phyloP scores from a whole-genome alignment of 35 echinoderm and acorn worm species.

The Acanthaster planci region DNA sequence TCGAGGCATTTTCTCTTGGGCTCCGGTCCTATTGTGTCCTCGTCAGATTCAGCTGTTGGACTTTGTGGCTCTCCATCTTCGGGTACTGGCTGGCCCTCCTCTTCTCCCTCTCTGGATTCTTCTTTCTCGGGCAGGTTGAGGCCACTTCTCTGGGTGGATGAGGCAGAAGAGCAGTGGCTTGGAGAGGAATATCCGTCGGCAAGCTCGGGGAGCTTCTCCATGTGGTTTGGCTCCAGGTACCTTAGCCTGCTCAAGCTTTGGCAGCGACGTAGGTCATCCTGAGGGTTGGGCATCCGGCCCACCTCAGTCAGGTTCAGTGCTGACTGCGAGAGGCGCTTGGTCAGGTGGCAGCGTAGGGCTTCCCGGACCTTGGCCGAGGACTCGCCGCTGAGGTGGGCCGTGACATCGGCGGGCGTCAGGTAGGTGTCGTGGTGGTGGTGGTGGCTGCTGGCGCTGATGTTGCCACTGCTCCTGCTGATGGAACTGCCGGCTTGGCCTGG shows the following conservation, averaged over 20 bases:
- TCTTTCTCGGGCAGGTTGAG: not conserved
- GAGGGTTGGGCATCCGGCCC: slow-evolving; percentile 24
- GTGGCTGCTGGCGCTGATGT: slow-evolving; percentile 20
- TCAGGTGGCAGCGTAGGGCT: slow-evolving; percentile 86
- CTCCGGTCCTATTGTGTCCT: not conserved
- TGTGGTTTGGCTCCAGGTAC: slow-evolving; percentile 16
- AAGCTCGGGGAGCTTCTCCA: slow-evolving; percentile 16
- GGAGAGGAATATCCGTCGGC: slow-evolving; percentile 6
- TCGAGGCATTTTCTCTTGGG: not conserved
- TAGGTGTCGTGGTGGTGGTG: not conserved
- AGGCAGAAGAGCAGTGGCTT: not conserved
- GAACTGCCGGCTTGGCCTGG: not conserved
- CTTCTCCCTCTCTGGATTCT: not conserved
- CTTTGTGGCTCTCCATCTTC: not conserved
- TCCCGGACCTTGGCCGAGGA: slow-evolving; percentile 81
- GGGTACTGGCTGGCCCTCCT: not conserved
- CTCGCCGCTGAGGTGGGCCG: slow-evolving; percentile 38
- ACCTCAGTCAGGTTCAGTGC: slow-evolving; percentile 88
- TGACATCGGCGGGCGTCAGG: not conserved
- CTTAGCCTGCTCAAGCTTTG: slow-evolving; percentile 75
- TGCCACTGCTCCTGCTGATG: slow-evolving; percentile 5
- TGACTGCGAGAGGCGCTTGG: slow-evolving; percentile 79
- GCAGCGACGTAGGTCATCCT: slow-evolving; percentile 65
- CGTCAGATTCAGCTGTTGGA: not conserved
- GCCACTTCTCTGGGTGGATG: not conserved